Conservation (phyloP, 2,797 vertebrate genomes). For the Dromococcyx pavoninus region DNA sequence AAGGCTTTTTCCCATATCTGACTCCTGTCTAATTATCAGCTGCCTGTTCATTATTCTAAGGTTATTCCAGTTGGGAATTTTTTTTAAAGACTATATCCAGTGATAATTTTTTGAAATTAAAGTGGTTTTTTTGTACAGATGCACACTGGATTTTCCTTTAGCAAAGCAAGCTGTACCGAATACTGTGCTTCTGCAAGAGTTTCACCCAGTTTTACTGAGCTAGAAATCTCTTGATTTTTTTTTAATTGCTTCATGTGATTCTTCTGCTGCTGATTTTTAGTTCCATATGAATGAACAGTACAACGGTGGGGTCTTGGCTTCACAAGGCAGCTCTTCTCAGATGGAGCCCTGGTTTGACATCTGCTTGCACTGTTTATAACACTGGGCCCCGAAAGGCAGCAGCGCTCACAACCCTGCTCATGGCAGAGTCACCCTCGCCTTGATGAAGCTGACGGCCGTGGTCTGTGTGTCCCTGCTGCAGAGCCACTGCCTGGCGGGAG, state of each 20-base stretch:
- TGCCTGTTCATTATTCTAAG: background rate
- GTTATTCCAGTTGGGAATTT: background rate
- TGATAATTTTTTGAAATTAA: background rate
- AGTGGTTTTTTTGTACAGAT: background rate
- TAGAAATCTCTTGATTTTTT: background rate
- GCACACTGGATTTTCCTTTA: slow-evolving; percentile 39
- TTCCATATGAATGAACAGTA: background rate
- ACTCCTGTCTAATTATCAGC: background rate
- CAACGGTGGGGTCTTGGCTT: slow-evolving; percentile 30
- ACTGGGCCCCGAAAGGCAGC: background rate
- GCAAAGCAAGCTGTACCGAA: slow-evolving; percentile 10
- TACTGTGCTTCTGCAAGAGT: background rate
- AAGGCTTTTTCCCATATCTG: background rate
- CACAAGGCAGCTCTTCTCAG: background rate
- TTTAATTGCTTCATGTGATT: background rate
- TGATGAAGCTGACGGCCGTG: rapidly evolving
- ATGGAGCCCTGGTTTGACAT: background rate
- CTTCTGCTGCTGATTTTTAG: background rate
- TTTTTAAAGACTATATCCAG: background rate
- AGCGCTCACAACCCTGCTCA: background rate
- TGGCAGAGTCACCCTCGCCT: rapidly evolving
- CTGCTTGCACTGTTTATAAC: rapidly evolving
- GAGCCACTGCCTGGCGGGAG: background rate
- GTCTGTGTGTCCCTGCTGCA: background rate
- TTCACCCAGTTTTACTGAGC: background rate